Evolutionary conservation across 2,888 invertebrate species (phyloP).

Genomic region (Campoletis raptor): DNA sequence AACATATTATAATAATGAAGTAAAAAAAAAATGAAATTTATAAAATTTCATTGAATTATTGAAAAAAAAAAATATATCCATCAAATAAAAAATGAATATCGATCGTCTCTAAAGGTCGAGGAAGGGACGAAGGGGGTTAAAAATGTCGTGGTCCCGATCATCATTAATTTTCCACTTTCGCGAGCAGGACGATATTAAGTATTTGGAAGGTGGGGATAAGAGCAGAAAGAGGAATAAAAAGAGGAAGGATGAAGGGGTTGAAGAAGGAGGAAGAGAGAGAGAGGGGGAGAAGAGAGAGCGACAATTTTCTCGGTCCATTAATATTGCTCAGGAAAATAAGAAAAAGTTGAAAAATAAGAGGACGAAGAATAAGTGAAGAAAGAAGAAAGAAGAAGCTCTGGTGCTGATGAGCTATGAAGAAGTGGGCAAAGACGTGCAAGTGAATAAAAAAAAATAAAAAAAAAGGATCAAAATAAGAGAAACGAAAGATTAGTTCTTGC

Average conservation of each 20-base stretch:
- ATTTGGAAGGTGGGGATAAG: not conserved
- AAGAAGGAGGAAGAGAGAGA: not conserved
- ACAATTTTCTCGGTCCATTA: constrained; percentile 72
- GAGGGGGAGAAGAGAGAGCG: constrained; percentile 2
- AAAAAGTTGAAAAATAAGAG: constrained; percentile 53
- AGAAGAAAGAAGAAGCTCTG: constrained; percentile 51
- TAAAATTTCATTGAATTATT: not conserved
- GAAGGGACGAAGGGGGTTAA: not conserved
- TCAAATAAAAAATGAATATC: not conserved
- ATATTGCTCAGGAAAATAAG: constrained; percentile 72
- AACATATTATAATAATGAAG: too few species aligned
- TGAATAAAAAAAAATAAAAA: constrained; percentile 61
- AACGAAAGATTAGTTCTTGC: constrained; percentile 58
- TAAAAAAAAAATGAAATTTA: not conserved
- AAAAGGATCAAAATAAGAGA: not conserved
- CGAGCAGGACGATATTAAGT: constrained; percentile 23
- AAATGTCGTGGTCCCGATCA: constrained; percentile 30
- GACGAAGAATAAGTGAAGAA: constrained; percentile 31
- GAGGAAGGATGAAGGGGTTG: not conserved
- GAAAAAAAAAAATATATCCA: too few species aligned
- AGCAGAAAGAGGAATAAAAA: constrained; percentile 3
- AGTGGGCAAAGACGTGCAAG: constrained; percentile 56
- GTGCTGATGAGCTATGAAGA: constrained; percentile 56
- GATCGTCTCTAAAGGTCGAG: not conserved
- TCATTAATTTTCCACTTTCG: constrained; percentile 53